These are phyloP conservation scores for Chloroceryle amazona DNA, from an alignment of 2,797 vertebrate genomes.

Conservation along the genomic window DNA sequence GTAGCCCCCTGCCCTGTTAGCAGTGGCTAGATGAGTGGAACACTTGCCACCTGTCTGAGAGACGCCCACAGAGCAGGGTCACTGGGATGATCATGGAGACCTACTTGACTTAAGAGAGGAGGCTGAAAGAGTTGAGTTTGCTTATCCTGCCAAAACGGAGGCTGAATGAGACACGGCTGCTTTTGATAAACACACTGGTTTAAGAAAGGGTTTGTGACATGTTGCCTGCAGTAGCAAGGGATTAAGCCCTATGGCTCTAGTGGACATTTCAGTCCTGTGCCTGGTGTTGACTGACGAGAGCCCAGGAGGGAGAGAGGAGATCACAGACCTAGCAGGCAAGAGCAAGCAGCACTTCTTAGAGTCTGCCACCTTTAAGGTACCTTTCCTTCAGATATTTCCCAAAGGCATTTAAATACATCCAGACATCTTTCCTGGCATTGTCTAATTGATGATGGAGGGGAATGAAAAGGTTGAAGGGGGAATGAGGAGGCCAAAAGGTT, in stretches of 20 bases:
- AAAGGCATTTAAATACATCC: not conserved
- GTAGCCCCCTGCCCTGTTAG: not conserved
- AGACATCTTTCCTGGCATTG: not conserved
- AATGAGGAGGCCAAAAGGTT: not conserved
- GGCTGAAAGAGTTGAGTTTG: not conserved
- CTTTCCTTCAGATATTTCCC: not conserved
- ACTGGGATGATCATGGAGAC: not conserved
- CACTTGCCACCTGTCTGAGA: not conserved
- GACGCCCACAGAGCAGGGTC: not conserved
- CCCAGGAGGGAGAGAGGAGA: not conserved
- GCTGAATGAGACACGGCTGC: not conserved
- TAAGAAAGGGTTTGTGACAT: not conserved
- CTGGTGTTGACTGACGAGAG: rapidly evolving
- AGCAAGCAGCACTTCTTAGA: not conserved
- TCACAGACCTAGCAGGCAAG: not conserved
- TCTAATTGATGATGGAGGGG: not conserved
- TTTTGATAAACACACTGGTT: not conserved
- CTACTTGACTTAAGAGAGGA: not conserved
- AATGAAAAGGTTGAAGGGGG: not conserved
- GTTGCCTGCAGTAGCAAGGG: not conserved
- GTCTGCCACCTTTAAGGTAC: not conserved
- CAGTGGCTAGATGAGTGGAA: not conserved
- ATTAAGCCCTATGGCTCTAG: not conserved
- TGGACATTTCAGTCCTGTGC: not conserved
- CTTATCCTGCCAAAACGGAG: not conserved